Percentiles rank a stretch among this genome's conserved stretches.
These are phyloP conservation scores for Harpegnathos saltator DNA, from an alignment of 1,140 invertebrate species.

Conservation along the genomic window DNA sequence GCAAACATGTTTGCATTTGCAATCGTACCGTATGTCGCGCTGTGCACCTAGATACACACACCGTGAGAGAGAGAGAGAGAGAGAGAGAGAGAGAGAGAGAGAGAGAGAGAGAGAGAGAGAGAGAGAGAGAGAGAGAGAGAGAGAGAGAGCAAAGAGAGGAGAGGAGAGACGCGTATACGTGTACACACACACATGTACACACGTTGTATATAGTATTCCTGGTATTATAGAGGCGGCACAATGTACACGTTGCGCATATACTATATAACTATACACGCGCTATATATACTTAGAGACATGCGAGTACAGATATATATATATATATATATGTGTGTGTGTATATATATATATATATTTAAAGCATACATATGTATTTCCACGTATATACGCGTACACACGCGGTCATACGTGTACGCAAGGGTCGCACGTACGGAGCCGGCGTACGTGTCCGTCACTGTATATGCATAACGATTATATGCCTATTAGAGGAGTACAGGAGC, in stretches of 20 bases:
- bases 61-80: too few relatives aligned
- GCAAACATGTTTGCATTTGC: constrained; percentile 74
- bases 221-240: constrained; percentile 49
- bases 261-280: constrained; percentile 30
- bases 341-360: constrained; percentile 2
- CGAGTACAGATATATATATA: not conserved
- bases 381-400: constrained; percentile 17
- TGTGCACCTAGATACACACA: constrained; percentile 48
- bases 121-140: too few relatives aligned
- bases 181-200: constrained; percentile 32
- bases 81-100: too few relatives aligned
- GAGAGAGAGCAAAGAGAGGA: too few relatives aligned
- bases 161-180: constrained; percentile 43
- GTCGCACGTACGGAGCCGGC: constrained; percentile 13
- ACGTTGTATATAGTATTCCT: constrained; percentile 47
- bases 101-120: too few relatives aligned
- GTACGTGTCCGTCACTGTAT: constrained; percentile 66
- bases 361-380: constrained; percentile 40
- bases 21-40: constrained; percentile 76
- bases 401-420: constrained; percentile 34
- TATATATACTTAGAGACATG: not conserved
- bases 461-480: constrained; percentile 86
- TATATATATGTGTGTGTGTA: not conserved
- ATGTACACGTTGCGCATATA: constrained; percentile 30
- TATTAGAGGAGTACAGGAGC: constrained; percentile 83